Evolutionary conservation across 2,888 invertebrate species (phyloP).

Genomic region (Hartigia nigra): DNA sequence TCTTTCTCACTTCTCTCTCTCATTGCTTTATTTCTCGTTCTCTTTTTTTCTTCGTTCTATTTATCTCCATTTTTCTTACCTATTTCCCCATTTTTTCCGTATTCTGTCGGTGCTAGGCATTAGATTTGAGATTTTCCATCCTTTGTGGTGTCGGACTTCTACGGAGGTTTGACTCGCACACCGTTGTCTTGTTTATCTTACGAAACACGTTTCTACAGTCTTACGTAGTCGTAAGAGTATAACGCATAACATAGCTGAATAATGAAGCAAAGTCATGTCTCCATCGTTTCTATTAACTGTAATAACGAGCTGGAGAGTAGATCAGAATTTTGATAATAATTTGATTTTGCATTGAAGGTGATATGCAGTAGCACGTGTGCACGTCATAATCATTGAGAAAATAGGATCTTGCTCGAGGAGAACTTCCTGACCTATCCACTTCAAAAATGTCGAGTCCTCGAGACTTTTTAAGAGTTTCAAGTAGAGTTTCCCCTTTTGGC

Average conservation of each 20-base stretch:
- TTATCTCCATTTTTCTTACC: not conserved
- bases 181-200: constrained; percentile 33
- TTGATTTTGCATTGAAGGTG: not conserved
- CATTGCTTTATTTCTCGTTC: not conserved
- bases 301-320: not conserved
- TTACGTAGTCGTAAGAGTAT: constrained; percentile 48
- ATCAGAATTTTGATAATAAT: not conserved
- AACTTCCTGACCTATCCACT: not conserved
- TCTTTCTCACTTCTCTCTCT: too few species aligned
- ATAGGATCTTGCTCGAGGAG: not conserved
- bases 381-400: not conserved
- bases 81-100: not conserved
- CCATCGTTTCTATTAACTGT: not conserved
- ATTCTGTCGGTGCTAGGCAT: not conserved
- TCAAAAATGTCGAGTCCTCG: not conserved
- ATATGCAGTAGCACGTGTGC: not conserved
- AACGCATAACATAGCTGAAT: constrained; percentile 34
- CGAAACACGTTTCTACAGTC: constrained; percentile 42
- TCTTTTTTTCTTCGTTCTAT: not conserved
- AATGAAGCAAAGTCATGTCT: constrained; percentile 12
- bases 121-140: constrained; percentile 15
- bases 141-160: constrained; percentile 31
- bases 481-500: not conserved
- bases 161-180: constrained; percentile 15
- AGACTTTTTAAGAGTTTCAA: not conserved